These are phyloP conservation scores for Rhea pennata DNA, from an alignment of 2,113 vertebrate genomes.

Conservation along the genomic window DNA sequence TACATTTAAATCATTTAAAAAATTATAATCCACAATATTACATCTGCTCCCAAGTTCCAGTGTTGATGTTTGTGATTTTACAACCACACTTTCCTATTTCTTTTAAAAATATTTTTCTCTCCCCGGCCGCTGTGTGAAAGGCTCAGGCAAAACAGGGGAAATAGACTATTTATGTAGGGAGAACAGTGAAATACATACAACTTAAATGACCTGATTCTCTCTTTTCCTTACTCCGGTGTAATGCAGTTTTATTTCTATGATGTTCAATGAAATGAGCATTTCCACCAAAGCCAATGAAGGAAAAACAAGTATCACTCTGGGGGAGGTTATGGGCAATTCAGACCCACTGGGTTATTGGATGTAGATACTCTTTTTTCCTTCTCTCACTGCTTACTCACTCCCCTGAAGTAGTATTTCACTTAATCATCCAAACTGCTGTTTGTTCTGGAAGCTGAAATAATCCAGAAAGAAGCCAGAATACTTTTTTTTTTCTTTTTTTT, in stretches of 20 bases:
- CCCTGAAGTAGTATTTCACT: neutral
- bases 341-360: neutral
- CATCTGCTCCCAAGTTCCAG: constrained; percentile 2
- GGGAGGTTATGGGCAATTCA: neutral
- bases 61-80: constrained; percentile 47
- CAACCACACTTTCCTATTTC: constrained; percentile 12
- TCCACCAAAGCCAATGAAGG: neutral
- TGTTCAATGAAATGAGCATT: neutral
- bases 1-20: neutral
- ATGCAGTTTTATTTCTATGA: neutral
- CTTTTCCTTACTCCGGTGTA: neutral
- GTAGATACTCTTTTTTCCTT: neutral
- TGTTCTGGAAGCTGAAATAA: neutral
- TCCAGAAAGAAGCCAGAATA: neutral
- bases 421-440: neutral
- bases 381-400: neutral
- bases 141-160: neutral
- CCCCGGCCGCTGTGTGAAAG: neutral
- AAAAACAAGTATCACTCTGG: neutral
- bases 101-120: constrained; percentile 49
- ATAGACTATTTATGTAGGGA: constrained; percentile 4
- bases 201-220: neutral
- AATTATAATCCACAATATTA: neutral
- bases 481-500: neutral
- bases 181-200: constrained; percentile 14